Evolutionary conservation across 2,113 vertebrate species (phyloP).

Genomic region (Ceyx margarethae): DNA sequence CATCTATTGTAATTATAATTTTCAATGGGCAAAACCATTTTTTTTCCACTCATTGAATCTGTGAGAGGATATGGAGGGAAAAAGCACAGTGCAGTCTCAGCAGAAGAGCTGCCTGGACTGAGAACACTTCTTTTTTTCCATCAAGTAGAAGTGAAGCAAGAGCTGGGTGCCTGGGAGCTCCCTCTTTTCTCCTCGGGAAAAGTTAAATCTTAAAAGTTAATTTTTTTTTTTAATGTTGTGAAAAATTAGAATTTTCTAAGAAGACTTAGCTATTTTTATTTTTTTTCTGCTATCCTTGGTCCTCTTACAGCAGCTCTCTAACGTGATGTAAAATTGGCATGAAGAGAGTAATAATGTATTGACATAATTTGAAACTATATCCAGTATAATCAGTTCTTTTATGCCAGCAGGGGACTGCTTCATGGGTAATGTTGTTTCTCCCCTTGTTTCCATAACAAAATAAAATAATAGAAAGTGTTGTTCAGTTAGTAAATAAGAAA

Average conservation of each 20-base stretch:
- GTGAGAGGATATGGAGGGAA: background rate
- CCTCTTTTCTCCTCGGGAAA: background rate
- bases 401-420: background rate
- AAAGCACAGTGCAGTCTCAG: background rate
- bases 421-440: background rate
- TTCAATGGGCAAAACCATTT: background rate
- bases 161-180: background rate
- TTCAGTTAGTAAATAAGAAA: background rate
- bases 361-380: background rate
- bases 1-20: background rate
- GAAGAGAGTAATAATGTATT: background rate
- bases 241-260: background rate
- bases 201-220: background rate
- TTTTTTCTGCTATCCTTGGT: background rate
- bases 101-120: background rate
- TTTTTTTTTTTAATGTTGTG: background rate
- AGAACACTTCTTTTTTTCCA: background rate
- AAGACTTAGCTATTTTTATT: background rate
- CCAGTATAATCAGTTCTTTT: background rate
- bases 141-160: background rate
- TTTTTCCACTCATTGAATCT: background rate
- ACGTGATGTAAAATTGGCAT: accelerated
- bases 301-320: background rate
- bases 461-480: background rate
- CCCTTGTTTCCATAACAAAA: background rate